Evolutionary conservation across 2,888 invertebrate species (phyloP).

Genomic region (Melangyna quadrimaculata): DNA sequence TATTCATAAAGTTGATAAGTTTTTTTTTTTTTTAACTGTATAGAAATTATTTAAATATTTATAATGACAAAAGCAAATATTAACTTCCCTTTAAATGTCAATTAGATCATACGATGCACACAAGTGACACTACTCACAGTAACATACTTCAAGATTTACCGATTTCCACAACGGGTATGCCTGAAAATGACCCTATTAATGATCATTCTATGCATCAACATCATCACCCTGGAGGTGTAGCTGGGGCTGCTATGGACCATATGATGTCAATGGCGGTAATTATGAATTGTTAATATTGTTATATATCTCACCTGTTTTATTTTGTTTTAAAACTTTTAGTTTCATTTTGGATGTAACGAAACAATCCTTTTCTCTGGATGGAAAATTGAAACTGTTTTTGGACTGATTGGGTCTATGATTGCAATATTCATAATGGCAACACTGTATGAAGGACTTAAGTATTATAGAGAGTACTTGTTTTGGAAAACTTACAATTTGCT

Average conservation of each 20-base stretch:
- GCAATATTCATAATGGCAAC: conserved; percentile 95
- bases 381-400: conserved; percentile 88
- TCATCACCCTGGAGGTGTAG: conserved; percentile 48
- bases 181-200: conserved; percentile 16
- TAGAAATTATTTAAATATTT: neutral
- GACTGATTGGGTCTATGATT: conserved; percentile 93
- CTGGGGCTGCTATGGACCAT: conserved; percentile 76
- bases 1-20: neutral
- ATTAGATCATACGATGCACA: conserved; percentile 60
- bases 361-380: conserved; percentile 91
- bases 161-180: conserved; percentile 63
- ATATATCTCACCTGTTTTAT: neutral
- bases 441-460: conserved; percentile 93
- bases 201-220: conserved; percentile 58
- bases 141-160: conserved; percentile 59
- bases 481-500: conserved; percentile 93
- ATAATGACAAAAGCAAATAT: neutral
- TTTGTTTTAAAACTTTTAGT: conserved; percentile 82
- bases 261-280: conserved; percentile 81
- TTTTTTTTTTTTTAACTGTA: neutral
- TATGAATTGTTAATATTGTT: neutral
- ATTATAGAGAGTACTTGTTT: conserved; percentile 89
- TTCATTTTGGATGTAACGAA: conserved; percentile 89
- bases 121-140: conserved; percentile 69
- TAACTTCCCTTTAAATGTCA: neutral